phyloP scores from a whole-genome alignment of 2,113 vertebrate genomes.

The Typhlomys cinereus region DNA sequence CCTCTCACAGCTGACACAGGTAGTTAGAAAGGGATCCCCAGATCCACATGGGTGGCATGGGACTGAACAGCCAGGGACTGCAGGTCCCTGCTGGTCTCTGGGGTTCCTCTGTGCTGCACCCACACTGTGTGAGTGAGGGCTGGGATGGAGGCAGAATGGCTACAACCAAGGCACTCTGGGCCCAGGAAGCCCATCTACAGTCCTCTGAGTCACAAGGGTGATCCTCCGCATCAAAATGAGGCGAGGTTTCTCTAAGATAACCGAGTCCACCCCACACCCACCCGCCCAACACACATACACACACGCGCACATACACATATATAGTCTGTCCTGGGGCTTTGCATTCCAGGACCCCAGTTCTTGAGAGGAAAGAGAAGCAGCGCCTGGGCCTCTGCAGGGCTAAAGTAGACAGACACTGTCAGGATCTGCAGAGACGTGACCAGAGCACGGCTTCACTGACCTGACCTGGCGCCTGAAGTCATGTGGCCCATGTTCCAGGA shows the following conservation, averaged over 20 bases:
- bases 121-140: background rate
- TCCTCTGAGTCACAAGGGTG: conserved; percentile 39
- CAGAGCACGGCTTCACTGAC: background rate
- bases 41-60: background rate
- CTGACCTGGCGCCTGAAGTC: background rate
- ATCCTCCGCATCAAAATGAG: background rate
- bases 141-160: background rate
- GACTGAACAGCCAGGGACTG: background rate
- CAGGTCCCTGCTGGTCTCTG: background rate
- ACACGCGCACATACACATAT: background rate
- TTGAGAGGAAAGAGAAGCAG: background rate
- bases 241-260: conserved; percentile 34
- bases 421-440: background rate
- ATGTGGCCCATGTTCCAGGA: background rate
- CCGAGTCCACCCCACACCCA: background rate
- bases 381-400: background rate
- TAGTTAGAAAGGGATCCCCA: conserved; percentile 22
- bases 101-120: background rate
- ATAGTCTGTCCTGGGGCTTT: background rate
- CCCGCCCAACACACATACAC: background rate
- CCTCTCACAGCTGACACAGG: conserved; percentile 67
- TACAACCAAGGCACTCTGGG: conserved; percentile 74
- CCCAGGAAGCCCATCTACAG: background rate
- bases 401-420: background rate
- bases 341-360: background rate